Conservation (phyloP, 2,113 vertebrate species). For the Gnathonemus echidnorhynchus region DNA sequence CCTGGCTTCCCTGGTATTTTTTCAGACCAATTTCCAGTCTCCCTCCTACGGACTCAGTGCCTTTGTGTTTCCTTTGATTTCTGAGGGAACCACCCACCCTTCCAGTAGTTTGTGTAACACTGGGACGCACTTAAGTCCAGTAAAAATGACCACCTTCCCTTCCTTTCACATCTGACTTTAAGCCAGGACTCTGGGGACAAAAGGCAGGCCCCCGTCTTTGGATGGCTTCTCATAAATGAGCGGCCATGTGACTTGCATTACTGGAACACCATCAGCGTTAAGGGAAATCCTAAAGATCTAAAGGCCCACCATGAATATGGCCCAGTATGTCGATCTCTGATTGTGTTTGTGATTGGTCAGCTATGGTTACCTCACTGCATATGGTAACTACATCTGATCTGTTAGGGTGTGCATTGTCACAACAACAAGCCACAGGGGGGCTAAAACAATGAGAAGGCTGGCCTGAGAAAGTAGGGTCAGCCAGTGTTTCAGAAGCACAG, state of each 20-base stretch:
- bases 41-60: background rate
- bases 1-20: background rate
- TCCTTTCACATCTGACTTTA: background rate
- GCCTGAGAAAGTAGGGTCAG: constrained; percentile 2
- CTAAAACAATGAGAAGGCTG: background rate
- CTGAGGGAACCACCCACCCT: background rate
- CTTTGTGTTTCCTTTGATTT: background rate
- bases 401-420: background rate
- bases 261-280: background rate
- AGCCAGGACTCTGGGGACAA: background rate
- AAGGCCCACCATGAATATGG: background rate
- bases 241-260: background rate
- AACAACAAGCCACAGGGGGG: background rate
- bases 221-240: background rate
- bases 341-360: background rate
- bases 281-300: background rate
- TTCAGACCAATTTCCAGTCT: background rate
- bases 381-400: constrained; percentile 8
- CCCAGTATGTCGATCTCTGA: background rate
- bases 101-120: background rate
- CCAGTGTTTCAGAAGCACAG: background rate
- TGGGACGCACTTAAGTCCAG: background rate
- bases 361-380: background rate
- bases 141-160: background rate
- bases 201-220: background rate